Evolutionary conservation across 2,888 invertebrate genomes (phyloP).

Genomic region (Cremastinae sp.): DNA sequence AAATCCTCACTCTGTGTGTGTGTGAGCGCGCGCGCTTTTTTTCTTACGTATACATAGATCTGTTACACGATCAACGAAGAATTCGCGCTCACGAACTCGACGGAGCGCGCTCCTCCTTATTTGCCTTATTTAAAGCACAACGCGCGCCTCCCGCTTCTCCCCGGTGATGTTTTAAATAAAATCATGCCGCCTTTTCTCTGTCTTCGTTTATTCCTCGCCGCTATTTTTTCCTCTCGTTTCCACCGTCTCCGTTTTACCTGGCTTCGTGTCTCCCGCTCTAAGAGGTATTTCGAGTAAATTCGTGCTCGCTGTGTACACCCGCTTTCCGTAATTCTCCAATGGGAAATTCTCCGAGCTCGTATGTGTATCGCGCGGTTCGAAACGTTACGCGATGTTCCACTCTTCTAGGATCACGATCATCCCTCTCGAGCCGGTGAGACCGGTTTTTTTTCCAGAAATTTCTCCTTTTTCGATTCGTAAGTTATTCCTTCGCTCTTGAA

Average conservation of each 20-base stretch:
- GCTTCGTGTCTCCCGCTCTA: constrained; percentile 61
- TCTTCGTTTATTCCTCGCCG: constrained; percentile 1
- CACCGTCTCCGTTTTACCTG: constrained; percentile 1
- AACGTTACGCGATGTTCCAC: constrained; percentile 34
- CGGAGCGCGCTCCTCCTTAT: constrained; percentile 65
- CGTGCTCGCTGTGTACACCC: constrained; percentile 36
- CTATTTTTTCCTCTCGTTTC: not conserved
- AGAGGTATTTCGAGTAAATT: constrained; percentile 69
- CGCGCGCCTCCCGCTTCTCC: constrained; percentile 55
- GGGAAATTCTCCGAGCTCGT: constrained; percentile 9
- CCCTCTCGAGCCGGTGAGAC: constrained; percentile 8
- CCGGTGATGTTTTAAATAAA: constrained; percentile 65
- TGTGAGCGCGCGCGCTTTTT: not conserved
- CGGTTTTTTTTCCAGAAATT: not conserved
- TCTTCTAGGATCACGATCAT: constrained; percentile 41
- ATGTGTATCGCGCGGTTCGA: no score
- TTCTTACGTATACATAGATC: constrained; percentile 28
- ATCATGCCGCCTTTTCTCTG: constrained; percentile 63
- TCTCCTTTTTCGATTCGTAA: constrained; percentile 48
- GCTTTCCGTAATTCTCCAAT: constrained; percentile 38
- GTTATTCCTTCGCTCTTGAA: constrained; percentile 13
- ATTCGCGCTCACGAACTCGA: constrained; percentile 48
- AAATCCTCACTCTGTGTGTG: not conserved
- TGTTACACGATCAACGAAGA: constrained; percentile 40
- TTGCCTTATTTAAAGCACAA: constrained; percentile 69